Base-by-base conservation (phyloP, 1,140 invertebrate species). In the Drosophila guanche region DNA sequence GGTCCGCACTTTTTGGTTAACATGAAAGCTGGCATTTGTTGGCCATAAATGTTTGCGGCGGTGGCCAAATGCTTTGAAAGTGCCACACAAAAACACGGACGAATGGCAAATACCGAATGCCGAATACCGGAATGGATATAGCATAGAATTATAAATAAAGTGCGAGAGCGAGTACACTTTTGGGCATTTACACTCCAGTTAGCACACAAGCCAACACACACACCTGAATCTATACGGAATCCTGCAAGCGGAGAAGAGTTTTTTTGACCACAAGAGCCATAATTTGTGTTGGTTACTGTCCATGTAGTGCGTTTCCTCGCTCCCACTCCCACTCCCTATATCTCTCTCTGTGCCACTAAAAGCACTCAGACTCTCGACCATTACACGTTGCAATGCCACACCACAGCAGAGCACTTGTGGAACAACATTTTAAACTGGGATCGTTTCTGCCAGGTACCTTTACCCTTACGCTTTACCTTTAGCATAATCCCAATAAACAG, bases 41-140 rank as follows among this genome's bases (percentile, higher is more conserved):
- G 52, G 81, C 73, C 84, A 85, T 86, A 86, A 85, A 85, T 86
- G 80, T 86, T 85, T 86, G 80, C 65, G 80, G 80, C 83, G 68
- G 27, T 10, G 51, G 33, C 72, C 72, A 59, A 27, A 27, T 59
- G 73, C 16, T 86, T 77, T 75, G 77, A 77, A 86, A 68, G 60
- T 54, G 57, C 63, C 25, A 47, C 47, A 73, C 69, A 57, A 57
- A 25, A 73, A 57, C 27, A 10, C 29, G 29, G 33, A 12, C 33
- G 33, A 37, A 37, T 37, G 33, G 33, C 10, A 37, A 37, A 12
- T 4, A 37, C 33, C 10, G 8, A 37, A 10, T 37, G 12, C 33
- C 33, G 10, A 10, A 33, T 33, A 10, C 8, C 29, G 33, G 63
- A 68, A 69, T 56, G 63, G 66, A 65, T 56, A 68, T 68, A 20